Evolutionary conservation across 2,113 vertebrate genomes (phyloP).

Genomic region (Orcinus orca): DNA sequence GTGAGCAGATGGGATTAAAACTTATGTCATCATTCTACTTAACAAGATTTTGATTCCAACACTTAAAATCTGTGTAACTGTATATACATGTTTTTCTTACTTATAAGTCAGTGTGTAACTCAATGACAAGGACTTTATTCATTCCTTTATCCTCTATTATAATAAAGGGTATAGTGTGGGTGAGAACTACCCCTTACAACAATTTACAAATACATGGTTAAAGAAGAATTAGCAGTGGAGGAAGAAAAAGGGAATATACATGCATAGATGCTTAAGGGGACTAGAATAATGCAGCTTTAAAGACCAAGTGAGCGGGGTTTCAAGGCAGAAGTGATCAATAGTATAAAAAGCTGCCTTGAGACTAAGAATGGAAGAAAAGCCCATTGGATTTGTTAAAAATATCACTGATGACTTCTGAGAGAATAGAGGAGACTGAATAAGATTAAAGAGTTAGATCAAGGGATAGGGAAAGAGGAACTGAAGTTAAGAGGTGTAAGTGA

Average conservation of each 20-base stretch:
- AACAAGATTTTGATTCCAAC: not conserved
- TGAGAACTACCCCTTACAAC: not conserved
- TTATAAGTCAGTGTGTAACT: not conserved
- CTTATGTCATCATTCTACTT: not conserved
- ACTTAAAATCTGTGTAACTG: not conserved
- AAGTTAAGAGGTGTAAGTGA: not conserved
- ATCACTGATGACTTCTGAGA: not conserved
- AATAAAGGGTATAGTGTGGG: not conserved
- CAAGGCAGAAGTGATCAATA: not conserved
- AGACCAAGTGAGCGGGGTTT: not conserved
- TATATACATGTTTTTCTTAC: not conserved
- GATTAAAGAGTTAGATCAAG: not conserved
- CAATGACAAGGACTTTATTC: not conserved
- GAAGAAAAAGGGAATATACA: not conserved
- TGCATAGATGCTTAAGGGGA: not conserved
- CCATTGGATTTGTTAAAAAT: not conserved
- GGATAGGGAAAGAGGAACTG: not conserved
- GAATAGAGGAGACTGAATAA: not conserved
- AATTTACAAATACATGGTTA: not conserved
- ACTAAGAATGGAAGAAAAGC: not conserved
- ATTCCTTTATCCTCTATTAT: not conserved
- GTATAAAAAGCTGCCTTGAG: not conserved
- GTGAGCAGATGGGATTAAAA: not conserved
- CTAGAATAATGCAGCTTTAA: not conserved
- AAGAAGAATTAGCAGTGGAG: not conserved